Evolutionary conservation across 2,797 vertebrate species (phyloP).

Genomic region (Eutrigla gurnardus): DNA sequence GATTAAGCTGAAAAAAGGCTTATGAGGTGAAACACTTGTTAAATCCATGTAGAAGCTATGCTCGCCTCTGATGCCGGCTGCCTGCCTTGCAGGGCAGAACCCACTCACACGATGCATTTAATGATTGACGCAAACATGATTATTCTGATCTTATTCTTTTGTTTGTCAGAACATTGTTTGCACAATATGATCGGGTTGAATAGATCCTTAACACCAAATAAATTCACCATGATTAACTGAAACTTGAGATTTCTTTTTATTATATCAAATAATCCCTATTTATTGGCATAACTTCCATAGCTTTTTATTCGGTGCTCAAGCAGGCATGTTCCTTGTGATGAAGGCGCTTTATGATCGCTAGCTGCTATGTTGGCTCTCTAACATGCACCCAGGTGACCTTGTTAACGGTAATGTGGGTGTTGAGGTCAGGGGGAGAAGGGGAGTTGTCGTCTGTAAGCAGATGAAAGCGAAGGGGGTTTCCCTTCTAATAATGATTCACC

Average conservation of each 20-base stretch:
- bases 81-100: slow-evolving; percentile 57
- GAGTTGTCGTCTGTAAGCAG: slow-evolving; percentile 57
- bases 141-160: slow-evolving; percentile 6
- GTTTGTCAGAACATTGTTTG: slow-evolving; percentile 57
- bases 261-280: slow-evolving; percentile 15
- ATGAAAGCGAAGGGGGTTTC: slow-evolving; percentile 58
- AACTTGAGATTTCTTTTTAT: slow-evolving; percentile 1
- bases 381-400: slow-evolving; percentile 52
- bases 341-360: slow-evolving; percentile 30
- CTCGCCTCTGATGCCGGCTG: slow-evolving; percentile 69
- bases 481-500: slow-evolving; percentile 59
- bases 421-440: slow-evolving; percentile 57
- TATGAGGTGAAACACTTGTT: slow-evolving; percentile 76
- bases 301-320: slow-evolving; percentile 14
- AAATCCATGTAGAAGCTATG: slow-evolving; percentile 77
- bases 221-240: slow-evolving; percentile 16
- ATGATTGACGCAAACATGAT: slow-evolving; percentile 64
- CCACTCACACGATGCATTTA: slow-evolving; percentile 72
- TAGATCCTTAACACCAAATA: slow-evolving; percentile 27
- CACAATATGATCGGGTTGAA: slow-evolving; percentile 25
- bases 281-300: neutral
- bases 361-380: slow-evolving; percentile 24
- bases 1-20: slow-evolving; percentile 76
- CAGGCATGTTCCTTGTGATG: slow-evolving; percentile 15
- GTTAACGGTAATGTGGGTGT: slow-evolving; percentile 67